These are phyloP conservation scores for Odontothrips loti DNA, from an alignment of 2,888 invertebrate genomes.

Conservation along the genomic window DNA sequence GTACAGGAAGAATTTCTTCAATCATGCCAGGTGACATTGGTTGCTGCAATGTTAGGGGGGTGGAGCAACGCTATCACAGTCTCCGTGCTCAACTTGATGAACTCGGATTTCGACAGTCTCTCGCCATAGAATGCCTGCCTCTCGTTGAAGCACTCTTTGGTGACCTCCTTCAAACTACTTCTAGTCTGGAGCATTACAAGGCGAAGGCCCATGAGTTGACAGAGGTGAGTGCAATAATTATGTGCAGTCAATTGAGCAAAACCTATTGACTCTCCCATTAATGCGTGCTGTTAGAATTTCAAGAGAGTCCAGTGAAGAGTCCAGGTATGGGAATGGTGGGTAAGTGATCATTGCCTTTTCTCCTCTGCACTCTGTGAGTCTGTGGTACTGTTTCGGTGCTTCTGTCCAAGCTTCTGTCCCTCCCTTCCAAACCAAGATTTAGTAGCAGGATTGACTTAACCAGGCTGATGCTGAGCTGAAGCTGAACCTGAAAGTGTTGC, in stretches of 20 bases:
- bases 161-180: constrained; percentile 83
- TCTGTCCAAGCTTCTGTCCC: too few species aligned
- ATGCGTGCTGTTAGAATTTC: too few species aligned
- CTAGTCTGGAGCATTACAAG: constrained; percentile 79
- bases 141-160: constrained; percentile 74
- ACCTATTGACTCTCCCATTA: too few species aligned
- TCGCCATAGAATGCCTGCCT: constrained; percentile 71
- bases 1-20: not conserved
- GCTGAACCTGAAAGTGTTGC: too few species aligned
- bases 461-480: too few species aligned
- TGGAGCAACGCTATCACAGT: not conserved
- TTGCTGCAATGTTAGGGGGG: not conserved
- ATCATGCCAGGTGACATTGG: not conserved
- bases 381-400: too few species aligned
- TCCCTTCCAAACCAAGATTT: too few species aligned
- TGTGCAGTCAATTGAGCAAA: not conserved
- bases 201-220: constrained; percentile 42
- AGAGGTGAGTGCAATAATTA: not conserved
- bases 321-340: too few species aligned
- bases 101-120: constrained; percentile 72
- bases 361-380: too few species aligned
- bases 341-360: too few species aligned
- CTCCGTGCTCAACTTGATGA: constrained; percentile 70
- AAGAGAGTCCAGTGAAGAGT: too few species aligned
- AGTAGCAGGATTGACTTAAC: too few species aligned